phyloP scores from a whole-genome alignment of 2,113 vertebrate genomes.

The Abramis brama region DNA sequence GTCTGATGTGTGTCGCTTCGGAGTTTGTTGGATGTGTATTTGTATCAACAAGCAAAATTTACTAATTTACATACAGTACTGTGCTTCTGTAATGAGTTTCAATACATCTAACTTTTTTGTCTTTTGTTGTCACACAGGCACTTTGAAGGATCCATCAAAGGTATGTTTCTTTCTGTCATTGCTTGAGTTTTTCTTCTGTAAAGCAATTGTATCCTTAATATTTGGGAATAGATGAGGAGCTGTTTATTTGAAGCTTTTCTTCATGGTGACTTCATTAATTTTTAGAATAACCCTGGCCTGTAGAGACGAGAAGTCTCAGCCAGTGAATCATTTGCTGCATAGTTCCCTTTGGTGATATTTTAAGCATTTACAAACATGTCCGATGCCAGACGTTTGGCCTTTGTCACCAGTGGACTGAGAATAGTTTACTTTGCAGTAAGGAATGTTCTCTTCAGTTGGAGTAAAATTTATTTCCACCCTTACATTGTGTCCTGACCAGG shows the following conservation, averaged over 20 bases:
- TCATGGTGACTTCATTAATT: not conserved
- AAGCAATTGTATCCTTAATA: not conserved
- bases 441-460: not conserved
- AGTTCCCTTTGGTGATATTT: not conserved
- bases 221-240: not conserved
- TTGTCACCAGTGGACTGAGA: not conserved
- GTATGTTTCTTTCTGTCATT: conserved; percentile 67
- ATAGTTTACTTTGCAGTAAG: not conserved
- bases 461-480: not conserved
- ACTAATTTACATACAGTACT: too few species aligned
- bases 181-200: not conserved
- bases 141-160: conserved; percentile 89
- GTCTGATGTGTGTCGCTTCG: not conserved
- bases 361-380: not conserved
- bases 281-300: too few species aligned
- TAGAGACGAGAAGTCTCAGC: not conserved
- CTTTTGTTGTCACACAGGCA: conserved; percentile 77
- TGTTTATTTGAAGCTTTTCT: not conserved
- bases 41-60: not conserved
- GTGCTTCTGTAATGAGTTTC: not conserved
- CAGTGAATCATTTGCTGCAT: not conserved
- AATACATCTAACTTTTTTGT: conserved; percentile 7
- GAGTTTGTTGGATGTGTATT: not conserved
- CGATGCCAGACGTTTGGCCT: not conserved
- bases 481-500: not conserved